A percentile compares a stretch with the other conserved stretches of the same genome.
Evolutionary conservation across 2,113 vertebrate genomes (phyloP).

Genomic region (Rattus norvegicus): GRCr8 NC_086039.1:46250501-46251000

Average conservation of each 20-base stretch:
- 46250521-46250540: background rate
- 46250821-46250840: too few species aligned
- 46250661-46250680: background rate
- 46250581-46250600: background rate
- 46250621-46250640: background rate
- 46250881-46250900: too few species aligned
- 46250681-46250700: too few species aligned
- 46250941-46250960: too few species aligned
- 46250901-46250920: too few species aligned
- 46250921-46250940: too few species aligned
- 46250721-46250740: constrained; percentile 68
- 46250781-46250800: background rate
- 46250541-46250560: background rate
- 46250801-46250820: constrained; percentile 12
- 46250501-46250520: background rate
- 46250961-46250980: too few species aligned
- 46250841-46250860: too few species aligned
- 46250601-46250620: background rate
- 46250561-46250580: background rate
- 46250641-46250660: background rate
- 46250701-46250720: background rate
- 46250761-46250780: constrained; percentile 1
- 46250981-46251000: too few species aligned
- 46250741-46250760: background rate
- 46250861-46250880: too few species aligned